Base-by-base conservation (phyloP, 2,888 invertebrate species). In the Netelia virgata region DNA sequence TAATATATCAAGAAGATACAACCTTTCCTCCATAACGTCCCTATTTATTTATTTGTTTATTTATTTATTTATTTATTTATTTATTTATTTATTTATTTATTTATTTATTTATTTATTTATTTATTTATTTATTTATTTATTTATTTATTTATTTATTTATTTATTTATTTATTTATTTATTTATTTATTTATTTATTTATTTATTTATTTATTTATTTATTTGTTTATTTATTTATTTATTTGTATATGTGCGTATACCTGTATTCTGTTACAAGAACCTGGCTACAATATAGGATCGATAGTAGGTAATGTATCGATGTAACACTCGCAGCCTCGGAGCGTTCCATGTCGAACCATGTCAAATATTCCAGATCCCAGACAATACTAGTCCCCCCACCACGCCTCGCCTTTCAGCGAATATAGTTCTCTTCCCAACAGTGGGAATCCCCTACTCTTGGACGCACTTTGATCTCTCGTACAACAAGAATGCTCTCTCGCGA, bases 321-420 rank as follows among this genome's bases (percentile, higher is more conserved):
- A 41, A 68, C 55, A 63, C 64, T 81, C 81, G 28, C 69, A 77
- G 41, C 64, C 23, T 10, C 63, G 9, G 64, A 74, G 70, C 74
- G 61, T 82, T 78, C 55, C 55, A 74, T 82, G 69, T 82, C 81
- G 84, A 70, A 77, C 59, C 69, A 75, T 84, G 82, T 82, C 81
- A 78, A 82, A 82, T 78, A 80, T 76, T 80, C 61, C 69, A 70
- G 64, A 78, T 53, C 20, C 64, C 23, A 70, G 77, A 84, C 81
- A 82, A 82, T 81, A 70, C 64, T 63, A 47, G 50, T 57, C 14
- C 43, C 50, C 14, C 50, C 28, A n/a, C 11, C 10, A n/a, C 18
- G 3, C 16, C n/a, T 50, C 53, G 59, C 64, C 47, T 70, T 63
- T 41, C 72, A 55, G 11, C 73, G 11, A 3, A 61, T 43, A 14